A percentile compares a stretch with the other conserved stretches of the same genome.
phyloP scores from a whole-genome alignment of 2,797 vertebrate genomes.

The Zenarchopterus dispar region DNA sequence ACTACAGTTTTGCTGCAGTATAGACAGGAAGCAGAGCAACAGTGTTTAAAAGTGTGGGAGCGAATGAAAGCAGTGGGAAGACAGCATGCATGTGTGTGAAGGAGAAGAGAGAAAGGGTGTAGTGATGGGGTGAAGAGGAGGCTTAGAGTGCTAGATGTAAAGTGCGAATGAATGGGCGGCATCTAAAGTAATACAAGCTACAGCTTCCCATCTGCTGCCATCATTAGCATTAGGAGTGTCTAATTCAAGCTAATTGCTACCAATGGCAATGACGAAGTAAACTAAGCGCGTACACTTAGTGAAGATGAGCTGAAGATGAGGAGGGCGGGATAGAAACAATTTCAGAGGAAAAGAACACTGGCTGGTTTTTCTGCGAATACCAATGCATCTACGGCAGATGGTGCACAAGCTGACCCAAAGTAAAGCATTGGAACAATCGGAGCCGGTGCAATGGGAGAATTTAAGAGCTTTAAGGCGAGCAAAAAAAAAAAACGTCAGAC shows the following conservation, averaged over 20 bases:
- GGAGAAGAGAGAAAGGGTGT: slow-evolving; percentile 30
- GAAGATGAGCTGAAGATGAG: slow-evolving; percentile 29
- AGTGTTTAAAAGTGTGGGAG: slow-evolving; percentile 31
- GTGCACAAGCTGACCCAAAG: not conserved
- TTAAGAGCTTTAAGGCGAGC: not conserved
- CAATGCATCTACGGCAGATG: not conserved
- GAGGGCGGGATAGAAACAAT: slow-evolving; percentile 12
- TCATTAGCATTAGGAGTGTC: slow-evolving; percentile 72
- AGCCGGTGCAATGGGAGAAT: not conserved
- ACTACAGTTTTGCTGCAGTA: slow-evolving; percentile 25
- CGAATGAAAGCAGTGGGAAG: slow-evolving; percentile 14
- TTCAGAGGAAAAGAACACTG: slow-evolving; percentile 20
- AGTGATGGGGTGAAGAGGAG: slow-evolving; percentile 35
- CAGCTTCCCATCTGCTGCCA: slow-evolving; percentile 71
- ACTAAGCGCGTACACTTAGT: slow-evolving; percentile 48
- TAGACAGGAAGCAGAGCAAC: slow-evolving; percentile 12
- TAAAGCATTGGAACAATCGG: not conserved
- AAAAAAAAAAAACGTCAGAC: not conserved
- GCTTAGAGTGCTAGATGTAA: slow-evolving; percentile 14
- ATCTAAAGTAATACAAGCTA: slow-evolving; percentile 41
- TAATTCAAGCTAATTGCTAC: slow-evolving; percentile 73
- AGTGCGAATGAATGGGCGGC: slow-evolving; percentile 46
- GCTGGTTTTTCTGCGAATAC: not conserved
- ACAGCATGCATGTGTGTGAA: slow-evolving; percentile 5
- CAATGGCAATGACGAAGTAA: slow-evolving; percentile 62